Base-by-base conservation (phyloP, 2,797 vertebrate genomes). In the Crossoptilon crossoptilon region DNA sequence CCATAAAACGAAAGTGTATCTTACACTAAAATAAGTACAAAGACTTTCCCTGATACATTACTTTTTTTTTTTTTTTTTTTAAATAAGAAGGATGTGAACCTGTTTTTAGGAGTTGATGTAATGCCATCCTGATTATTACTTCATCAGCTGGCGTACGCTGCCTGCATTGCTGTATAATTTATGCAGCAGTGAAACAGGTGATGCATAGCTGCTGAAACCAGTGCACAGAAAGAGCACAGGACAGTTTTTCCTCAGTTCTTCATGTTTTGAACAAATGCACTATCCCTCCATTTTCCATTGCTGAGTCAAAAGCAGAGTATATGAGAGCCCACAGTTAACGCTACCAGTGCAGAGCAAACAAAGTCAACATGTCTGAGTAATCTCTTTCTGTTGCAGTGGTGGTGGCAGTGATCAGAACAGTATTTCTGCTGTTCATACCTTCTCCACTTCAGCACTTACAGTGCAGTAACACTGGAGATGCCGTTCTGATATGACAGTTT, bases 401-500 rank as follows among this genome's bases (percentile, higher is more conserved):
- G 56, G 29, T 14, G 4, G 49, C 5, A 26, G 84, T 31, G 26
- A 53, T 39, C 4, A 29, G 51, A 79, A 27, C 43, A 5, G 39
- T 5, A 2, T 71, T 43, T 3, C 35, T 23, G 2, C 51, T 21
- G 23, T 55, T 79, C 75, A 1, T 8, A 4, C 17, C 46, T 3
- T 35, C 44, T 63, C 51, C 14, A 3, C 29, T 46, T 6, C 22
- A 7, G 29, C 15, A 3, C 24, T 19, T 15, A 7, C 24, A 10
- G 53, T 22, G 9, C 29, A 31, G 67, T 7, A 15, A 29, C 13
- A 4, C 23, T 5, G 14, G n/a, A 7, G 27, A 9, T 22, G 53
- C 46, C 1, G 0, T n/a, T 22, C 51, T 22, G 3, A 16, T 33
- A 33, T 13, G 15, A 7, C 2, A 4, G 26, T 7, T 10, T 10